phyloP scores from a whole-genome alignment of 2,888 invertebrate species.

The Oscheius sp. region DNA sequence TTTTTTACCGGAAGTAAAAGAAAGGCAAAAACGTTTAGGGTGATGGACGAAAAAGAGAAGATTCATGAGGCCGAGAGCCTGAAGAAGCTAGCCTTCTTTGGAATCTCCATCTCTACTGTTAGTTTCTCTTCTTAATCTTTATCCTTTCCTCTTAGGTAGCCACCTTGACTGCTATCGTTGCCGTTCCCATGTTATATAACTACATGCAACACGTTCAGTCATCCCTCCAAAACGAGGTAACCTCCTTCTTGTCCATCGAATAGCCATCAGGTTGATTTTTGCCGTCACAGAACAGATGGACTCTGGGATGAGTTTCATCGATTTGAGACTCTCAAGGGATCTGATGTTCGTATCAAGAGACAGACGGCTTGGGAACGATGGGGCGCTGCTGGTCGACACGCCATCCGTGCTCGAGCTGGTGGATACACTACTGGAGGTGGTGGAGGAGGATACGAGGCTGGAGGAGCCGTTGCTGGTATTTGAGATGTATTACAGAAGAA shows the following conservation, averaged over 20 bases:
- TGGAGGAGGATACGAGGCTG: conserved; percentile 28
- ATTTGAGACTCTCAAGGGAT: conserved; percentile 50
- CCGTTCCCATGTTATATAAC: conserved; percentile 69
- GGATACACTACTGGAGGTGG: conserved; percentile 49
- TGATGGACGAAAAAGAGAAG: conserved; percentile 54
- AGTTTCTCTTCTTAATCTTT: not conserved
- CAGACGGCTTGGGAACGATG: conserved; percentile 25
- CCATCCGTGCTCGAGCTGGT: conserved; percentile 33
- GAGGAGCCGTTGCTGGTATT: conserved; percentile 15
- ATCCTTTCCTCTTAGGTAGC: conserved; percentile 49
- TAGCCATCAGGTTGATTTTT: conserved; percentile 37
- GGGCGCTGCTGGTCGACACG: conserved; percentile 22
- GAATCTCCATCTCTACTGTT: conserved; percentile 49
- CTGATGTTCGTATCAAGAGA: conserved; percentile 44
- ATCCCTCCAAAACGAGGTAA: conserved; percentile 60
- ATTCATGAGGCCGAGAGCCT: conserved; percentile 60
- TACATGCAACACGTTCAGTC: conserved; percentile 69
- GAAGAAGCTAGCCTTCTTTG: conserved; percentile 63
- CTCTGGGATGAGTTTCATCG: conserved; percentile 60
- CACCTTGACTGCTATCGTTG: conserved; percentile 64
- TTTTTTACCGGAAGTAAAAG: not conserved
- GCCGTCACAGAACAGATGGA: conserved; percentile 59
- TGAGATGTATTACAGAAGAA: too few species aligned
- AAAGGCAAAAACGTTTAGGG: conserved; percentile 20
- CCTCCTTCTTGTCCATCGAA: not conserved